phyloP scores from a whole-genome alignment of 2,113 vertebrate species.

The Emydocephalus ijimae region DNA sequence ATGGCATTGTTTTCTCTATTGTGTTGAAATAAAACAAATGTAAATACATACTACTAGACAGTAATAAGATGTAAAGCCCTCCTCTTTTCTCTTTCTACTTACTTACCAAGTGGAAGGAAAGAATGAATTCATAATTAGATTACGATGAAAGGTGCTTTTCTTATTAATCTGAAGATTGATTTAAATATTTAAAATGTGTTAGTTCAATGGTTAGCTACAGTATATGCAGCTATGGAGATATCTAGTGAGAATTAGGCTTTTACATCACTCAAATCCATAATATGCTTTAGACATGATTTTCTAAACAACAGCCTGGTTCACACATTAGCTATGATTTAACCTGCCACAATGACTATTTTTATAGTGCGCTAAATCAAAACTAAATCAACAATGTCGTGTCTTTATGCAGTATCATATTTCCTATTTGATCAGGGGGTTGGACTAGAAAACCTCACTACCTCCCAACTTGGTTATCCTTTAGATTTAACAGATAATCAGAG shows the following conservation, averaged over 20 bases:
- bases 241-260: background rate
- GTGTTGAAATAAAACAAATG: constrained; percentile 5
- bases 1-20: constrained; percentile 51
- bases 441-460: too few relatives aligned
- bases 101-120: background rate
- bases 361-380: background rate
- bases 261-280: background rate
- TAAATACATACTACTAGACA: background rate
- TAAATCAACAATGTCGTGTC: background rate
- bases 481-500: too few relatives aligned
- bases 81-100: background rate
- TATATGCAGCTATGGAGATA: background rate
- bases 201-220: background rate
- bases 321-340: background rate
- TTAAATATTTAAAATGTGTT: constrained; percentile 3
- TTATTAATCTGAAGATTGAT: background rate
- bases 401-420: background rate
- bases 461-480: too few relatives aligned
- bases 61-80: background rate
- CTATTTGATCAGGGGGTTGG: too few relatives aligned
- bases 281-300: background rate
- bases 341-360: background rate
- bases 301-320: background rate
- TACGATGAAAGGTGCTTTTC: background rate
- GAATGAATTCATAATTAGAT: background rate